These are phyloP conservation scores for Temnothorax rugatulus DNA, from an alignment of 2,888 invertebrate species.

Conservation along the genomic window DNA sequence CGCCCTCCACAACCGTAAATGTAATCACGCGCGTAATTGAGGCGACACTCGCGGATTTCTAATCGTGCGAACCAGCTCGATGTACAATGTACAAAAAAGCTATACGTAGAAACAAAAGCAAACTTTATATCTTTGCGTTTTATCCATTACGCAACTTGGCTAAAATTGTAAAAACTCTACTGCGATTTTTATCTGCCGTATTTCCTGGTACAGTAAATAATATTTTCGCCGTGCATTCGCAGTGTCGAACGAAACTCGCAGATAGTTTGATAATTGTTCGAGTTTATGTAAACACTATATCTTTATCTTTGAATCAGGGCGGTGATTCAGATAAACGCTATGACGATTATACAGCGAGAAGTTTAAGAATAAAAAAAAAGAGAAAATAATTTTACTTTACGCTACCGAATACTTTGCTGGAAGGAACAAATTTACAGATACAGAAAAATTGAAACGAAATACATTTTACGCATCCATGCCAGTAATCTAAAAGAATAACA, in stretches of 20 bases:
- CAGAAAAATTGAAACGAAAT: not conserved
- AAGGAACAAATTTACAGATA: no score
- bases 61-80: conserved; percentile 58
- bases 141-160: not conserved
- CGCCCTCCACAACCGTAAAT: conserved; percentile 54
- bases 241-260: not conserved
- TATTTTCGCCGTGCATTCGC: not conserved
- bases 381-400: no score
- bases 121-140: not conserved
- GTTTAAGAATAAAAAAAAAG: no score
- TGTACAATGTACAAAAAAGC: no score
- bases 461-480: not conserved
- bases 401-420: not conserved
- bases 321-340: not conserved
- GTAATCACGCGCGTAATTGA: conserved; percentile 69
- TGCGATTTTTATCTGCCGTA: not conserved
- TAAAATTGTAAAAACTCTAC: not conserved
- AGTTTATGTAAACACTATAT: not conserved
- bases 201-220: not conserved
- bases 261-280: not conserved
- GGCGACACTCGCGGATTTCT: conserved; percentile 68
- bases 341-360: not conserved
- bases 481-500: not conserved
- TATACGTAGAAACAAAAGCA: not conserved
- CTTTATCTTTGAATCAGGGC: no score